phyloP scores from a whole-genome alignment of 1,140 invertebrate species.

The Lepidostoma basale region DNA sequence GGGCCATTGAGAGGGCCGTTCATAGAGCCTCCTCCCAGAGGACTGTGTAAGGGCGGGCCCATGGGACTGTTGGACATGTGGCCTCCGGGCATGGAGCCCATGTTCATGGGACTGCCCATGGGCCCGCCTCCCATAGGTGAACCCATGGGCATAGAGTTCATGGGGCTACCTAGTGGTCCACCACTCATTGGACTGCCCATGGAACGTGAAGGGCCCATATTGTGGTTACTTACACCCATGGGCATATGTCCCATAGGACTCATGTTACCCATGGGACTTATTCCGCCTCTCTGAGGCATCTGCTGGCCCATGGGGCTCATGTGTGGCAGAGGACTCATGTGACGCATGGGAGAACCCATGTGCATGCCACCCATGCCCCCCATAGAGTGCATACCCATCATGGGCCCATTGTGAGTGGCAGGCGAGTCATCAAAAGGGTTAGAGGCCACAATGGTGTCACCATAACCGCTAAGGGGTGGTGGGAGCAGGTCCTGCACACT shows the following conservation, averaged over 20 bases:
- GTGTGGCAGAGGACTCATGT: constrained; percentile 71
- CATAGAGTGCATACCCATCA: constrained; percentile 66
- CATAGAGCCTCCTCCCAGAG: constrained; percentile 58
- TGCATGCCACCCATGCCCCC: constrained; percentile 65
- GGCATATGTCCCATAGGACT: constrained; percentile 65
- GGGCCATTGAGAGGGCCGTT: constrained; percentile 62
- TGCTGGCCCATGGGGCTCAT: constrained; percentile 74
- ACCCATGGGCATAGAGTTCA: constrained; percentile 76
- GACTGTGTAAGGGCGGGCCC: constrained; percentile 65
- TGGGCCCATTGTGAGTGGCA: constrained; percentile 65
- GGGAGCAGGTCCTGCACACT: constrained; percentile 79
- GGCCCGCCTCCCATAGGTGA: constrained; percentile 72
- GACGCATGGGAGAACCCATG: constrained; percentile 73
- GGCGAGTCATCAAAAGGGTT: constrained; percentile 96
- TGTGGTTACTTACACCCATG: constrained; percentile 61
- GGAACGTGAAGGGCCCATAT: constrained; percentile 60
- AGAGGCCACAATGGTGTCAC: constrained; percentile 91
- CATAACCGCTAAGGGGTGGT: constrained; percentile 83
- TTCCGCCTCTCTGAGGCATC: constrained; percentile 66
- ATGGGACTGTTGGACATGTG: constrained; percentile 70
- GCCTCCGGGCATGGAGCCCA: constrained; percentile 61
- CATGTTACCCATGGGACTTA: constrained; percentile 73
- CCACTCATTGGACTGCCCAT: constrained; percentile 68
- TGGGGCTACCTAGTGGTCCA: constrained; percentile 64
- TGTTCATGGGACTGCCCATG: constrained; percentile 75